Percentiles rank a stretch among this genome's conserved stretches.
Conservation (phyloP, 2,888 invertebrate species). For the Molorchus minor region DNA sequence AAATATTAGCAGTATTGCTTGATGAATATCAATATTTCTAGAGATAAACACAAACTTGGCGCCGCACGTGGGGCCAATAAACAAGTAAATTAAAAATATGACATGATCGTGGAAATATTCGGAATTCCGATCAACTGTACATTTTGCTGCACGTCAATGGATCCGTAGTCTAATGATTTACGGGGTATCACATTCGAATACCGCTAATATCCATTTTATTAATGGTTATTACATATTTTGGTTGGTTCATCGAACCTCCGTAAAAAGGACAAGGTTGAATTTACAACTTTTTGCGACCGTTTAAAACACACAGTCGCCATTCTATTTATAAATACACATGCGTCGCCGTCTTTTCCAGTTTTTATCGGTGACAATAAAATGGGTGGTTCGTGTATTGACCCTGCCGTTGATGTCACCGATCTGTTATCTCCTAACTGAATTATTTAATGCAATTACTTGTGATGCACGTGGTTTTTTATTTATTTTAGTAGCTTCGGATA, state of each 20-base stretch:
- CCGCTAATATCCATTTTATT: conserved; percentile 5
- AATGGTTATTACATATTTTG: conserved; percentile 2
- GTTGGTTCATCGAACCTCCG: conserved; percentile 21
- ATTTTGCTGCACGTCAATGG: too few species aligned
- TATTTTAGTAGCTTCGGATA: not conserved
- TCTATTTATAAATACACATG: conserved; percentile 11
- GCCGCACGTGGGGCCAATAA: too few species aligned
- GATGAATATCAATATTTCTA: too few species aligned
- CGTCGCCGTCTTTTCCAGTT: conserved; percentile 4
- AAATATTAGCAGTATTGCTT: too few species aligned
- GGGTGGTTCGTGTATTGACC: not conserved
- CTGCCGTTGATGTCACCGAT: conserved; percentile 7
- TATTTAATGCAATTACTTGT: conserved; percentile 1
- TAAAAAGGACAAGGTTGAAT: conserved; percentile 24
- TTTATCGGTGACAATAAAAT: not conserved
- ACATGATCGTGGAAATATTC: too few species aligned
- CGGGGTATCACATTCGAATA: not conserved
- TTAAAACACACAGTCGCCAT: not conserved
- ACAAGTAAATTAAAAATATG: not conserved
- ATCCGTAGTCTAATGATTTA: not conserved
- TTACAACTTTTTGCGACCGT: conserved; percentile 17
- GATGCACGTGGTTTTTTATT: not conserved
- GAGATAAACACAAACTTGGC: too few species aligned
- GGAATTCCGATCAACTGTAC: too few species aligned
- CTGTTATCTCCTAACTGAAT: not conserved